These are phyloP conservation scores for Homalodisca vitripennis DNA, from an alignment of 1,140 invertebrate species.

Conservation along the genomic window DNA sequence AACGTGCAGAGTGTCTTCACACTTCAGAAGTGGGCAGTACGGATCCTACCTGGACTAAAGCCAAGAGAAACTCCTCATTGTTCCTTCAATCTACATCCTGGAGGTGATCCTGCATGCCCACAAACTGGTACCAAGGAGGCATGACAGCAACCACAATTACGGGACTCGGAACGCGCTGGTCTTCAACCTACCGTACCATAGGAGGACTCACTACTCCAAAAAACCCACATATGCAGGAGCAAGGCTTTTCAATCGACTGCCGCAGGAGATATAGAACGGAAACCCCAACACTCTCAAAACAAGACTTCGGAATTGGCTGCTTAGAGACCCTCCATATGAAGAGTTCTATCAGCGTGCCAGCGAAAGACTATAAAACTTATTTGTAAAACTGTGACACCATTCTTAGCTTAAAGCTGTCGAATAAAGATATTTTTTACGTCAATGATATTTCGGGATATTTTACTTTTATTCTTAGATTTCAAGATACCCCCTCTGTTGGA, in stretches of 20 bases:
- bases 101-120: not conserved
- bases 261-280: not conserved
- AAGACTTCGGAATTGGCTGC: constrained; percentile 30
- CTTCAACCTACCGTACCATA: constrained; percentile 1
- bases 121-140: not conserved
- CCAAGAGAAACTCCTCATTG: not conserved
- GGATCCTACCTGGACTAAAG: not conserved
- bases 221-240: not conserved
- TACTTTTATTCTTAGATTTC: too few species aligned
- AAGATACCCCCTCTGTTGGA: too few species aligned
- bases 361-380: too few species aligned
- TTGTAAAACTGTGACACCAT: too few species aligned
- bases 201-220: not conserved
- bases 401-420: too few species aligned
- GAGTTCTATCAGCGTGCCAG: constrained; percentile 18
- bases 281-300: constrained; percentile 1
- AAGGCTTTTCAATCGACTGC: constrained; percentile 1
- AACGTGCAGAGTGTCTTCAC: not conserved
- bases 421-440: too few species aligned
- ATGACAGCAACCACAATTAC: not conserved
- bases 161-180: not conserved
- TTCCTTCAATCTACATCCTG: too few species aligned
- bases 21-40: not conserved
- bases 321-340: constrained; percentile 20
- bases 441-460: too few species aligned